Conservation (phyloP, 2,888 invertebrate species). For the Charanyca ferruginea region DNA sequence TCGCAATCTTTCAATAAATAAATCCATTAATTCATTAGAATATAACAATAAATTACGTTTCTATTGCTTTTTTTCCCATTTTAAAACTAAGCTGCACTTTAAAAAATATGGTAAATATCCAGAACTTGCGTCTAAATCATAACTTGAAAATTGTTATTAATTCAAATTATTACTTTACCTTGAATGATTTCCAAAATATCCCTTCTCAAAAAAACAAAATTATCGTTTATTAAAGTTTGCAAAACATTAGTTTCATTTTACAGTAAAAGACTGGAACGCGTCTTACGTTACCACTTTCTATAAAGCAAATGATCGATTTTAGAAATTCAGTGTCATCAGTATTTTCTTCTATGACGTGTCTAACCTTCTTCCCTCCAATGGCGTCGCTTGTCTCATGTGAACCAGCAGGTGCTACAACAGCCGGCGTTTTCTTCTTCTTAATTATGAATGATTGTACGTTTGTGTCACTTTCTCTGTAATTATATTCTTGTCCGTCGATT, state of each 20-base stretch:
- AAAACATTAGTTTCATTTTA: conserved; percentile 32
- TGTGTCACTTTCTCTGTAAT: conserved; percentile 61
- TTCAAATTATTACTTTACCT: conserved; percentile 45
- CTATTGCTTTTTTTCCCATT: neutral
- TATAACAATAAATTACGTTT: neutral
- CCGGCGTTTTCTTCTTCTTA: conserved; percentile 78
- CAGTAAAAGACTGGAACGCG: conserved; percentile 59
- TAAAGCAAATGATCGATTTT: conserved; percentile 79
- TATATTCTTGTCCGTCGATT: conserved; percentile 64
- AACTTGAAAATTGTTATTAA: neutral
- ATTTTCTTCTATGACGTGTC: conserved; percentile 78
- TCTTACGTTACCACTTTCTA: conserved; percentile 64
- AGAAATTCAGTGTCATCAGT: conserved; percentile 72
- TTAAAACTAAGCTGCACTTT: neutral
- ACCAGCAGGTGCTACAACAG: conserved; percentile 74
- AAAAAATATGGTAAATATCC: neutral
- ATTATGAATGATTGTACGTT: conserved; percentile 77
- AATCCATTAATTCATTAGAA: conserved; percentile 25
- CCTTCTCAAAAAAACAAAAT: conserved; percentile 16
- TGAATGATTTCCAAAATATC: conserved; percentile 42
- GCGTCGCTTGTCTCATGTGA: conserved; percentile 72
- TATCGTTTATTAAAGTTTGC: conserved; percentile 8
- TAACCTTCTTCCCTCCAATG: conserved; percentile 76
- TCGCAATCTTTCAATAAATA: conserved; percentile 31
- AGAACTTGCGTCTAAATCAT: neutral